Evolutionary conservation across 2,113 vertebrate species (phyloP), one percentile per base, ranked within the genome.

Genomic region (Tupaia chinensis): DNA sequence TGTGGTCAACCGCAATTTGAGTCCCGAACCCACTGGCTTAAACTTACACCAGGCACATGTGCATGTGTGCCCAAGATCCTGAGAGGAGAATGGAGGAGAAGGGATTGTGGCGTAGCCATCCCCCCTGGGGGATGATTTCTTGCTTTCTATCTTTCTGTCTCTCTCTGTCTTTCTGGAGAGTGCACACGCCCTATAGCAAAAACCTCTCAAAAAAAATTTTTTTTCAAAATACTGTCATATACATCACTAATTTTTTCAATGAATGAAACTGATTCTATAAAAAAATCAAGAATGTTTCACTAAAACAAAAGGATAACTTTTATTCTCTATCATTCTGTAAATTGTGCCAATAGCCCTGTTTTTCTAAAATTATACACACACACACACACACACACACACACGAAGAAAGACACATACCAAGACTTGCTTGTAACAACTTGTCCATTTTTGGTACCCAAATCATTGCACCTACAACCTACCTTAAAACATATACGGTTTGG

Each of bases 261-360:
- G 15, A 94, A 60, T 79, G 9, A 87, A 88, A 89, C 13, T 17
- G 73, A 2, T 88, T 74, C 23, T 66, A 77, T 22, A 90, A 93
- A n/a, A 44, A 87, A 97, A 93, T 25, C 87, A 85, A 86, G 53
- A 86, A 29, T 87, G 83, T 65, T 58, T 93, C 83, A 83, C 83
- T 82, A 81, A 68, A 89, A 70, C 27, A 84, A 76, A 53, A 86
- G 81, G 93, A 76, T 72, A 69, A 65, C 15, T 88, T 79, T 81
- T 72, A 78, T 7, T 66, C 32, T 83, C 63, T 53, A 53, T 1
- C 74, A 23, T 88, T 82, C 87, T 84, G 19, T 69, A 54, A 95
- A 56, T 56, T 32, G 32, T 96, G 63, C 29, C 25, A 73, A 87
- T 65, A 73, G 58, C 22, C 60, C 90, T 44, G 69, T 78, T 82